Conservation (phyloP, 1,140 invertebrate species). For the Lordiphosa mommai region DNA sequence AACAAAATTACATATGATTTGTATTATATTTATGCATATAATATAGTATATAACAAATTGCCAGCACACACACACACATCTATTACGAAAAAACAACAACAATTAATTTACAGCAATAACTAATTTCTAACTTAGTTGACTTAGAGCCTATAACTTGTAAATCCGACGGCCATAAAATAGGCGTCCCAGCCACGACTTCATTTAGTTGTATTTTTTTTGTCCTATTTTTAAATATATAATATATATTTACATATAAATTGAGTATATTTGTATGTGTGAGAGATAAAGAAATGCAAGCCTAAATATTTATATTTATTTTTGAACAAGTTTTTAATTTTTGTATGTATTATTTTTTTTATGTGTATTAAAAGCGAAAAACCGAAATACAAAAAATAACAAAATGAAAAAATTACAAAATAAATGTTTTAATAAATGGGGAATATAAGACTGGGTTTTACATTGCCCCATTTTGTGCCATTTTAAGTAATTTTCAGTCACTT, state of each 20-base stretch:
- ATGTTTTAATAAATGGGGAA: not conserved
- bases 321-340: slow-evolving; percentile 35
- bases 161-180: slow-evolving; percentile 29
- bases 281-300: slow-evolving; percentile 19
- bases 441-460: too few relatives aligned
- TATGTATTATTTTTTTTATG: slow-evolving; percentile 46
- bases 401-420: not conserved
- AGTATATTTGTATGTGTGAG: slow-evolving; percentile 25
- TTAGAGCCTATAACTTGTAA: not conserved
- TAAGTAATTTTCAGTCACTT: too few relatives aligned
- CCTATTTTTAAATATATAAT: not conserved
- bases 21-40: slow-evolving; percentile 55
- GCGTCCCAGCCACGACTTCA: slow-evolving; percentile 33
- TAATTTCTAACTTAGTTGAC: slow-evolving; percentile 46
- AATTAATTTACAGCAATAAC: slow-evolving; percentile 49
- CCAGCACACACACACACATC: slow-evolving; percentile 36
- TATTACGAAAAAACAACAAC: slow-evolving; percentile 17
- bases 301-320: slow-evolving; percentile 48
- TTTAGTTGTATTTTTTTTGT: slow-evolving; percentile 21
- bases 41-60: slow-evolving; percentile 35
- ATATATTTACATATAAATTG: slow-evolving; percentile 19
- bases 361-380: slow-evolving; percentile 22
- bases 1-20: slow-evolving; percentile 49
- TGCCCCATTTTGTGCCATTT: too few relatives aligned
- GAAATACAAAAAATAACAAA: slow-evolving; percentile 42